Percentiles rank a stretch among this genome's conserved stretches.
Conservation (phyloP, 23 tunicate species). For the Ciona savignyi region DNA sequence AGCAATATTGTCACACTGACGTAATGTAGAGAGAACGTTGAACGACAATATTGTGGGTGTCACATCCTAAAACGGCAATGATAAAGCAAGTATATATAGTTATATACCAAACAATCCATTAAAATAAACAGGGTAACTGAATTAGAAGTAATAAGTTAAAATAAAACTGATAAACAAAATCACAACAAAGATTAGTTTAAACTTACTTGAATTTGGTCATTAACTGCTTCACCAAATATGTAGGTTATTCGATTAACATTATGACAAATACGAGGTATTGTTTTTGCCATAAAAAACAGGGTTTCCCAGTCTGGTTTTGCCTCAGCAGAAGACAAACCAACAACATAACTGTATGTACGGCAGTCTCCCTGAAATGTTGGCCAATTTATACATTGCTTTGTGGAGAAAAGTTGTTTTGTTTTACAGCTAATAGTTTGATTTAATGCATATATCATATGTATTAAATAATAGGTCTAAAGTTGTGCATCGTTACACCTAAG, state of each 20-base stretch:
- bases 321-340: constrained; percentile 74
- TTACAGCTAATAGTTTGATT: too few species aligned
- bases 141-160: too few species aligned
- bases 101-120: too few species aligned
- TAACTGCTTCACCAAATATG: constrained; percentile 69
- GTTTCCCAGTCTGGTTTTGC: constrained; percentile 80
- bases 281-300: constrained; percentile 89
- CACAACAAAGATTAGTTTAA: background rate
- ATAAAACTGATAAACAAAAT: too few species aligned
- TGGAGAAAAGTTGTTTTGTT: background rate
- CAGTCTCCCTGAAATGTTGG: constrained; percentile 99
- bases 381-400: background rate
- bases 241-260: constrained; percentile 82
- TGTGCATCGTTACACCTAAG: too few species aligned
- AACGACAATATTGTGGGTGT: constrained; percentile 84
- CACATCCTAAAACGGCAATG: constrained; percentile 49
- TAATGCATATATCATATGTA: too few species aligned
- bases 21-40: constrained; percentile 75
- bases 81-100: too few species aligned
- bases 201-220: constrained; percentile 70
- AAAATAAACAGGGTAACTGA: too few species aligned
- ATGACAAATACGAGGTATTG: constrained; percentile 98
- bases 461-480: too few species aligned
- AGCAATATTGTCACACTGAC: constrained; percentile 78
- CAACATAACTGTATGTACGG: constrained; percentile 95